A percentile compares a stretch with the other conserved stretches of the same genome.
These are phyloP conservation scores for Cheilosia vulpina DNA, from an alignment of 2,888 invertebrate genomes.

Conservation along the genomic window DNA sequence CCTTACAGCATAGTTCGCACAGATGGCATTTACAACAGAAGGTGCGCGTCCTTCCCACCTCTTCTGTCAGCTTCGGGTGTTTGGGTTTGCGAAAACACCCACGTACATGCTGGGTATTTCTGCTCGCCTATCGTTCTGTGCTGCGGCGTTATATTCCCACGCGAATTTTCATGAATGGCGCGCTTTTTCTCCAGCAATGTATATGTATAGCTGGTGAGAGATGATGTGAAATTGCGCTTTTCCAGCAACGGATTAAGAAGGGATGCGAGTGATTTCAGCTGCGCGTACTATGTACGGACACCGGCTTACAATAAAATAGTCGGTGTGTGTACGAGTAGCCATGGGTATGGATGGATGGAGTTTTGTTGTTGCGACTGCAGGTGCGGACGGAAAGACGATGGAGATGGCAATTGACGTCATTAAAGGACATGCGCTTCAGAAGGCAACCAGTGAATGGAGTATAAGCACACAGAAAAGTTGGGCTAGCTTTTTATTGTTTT, in stretches of 20 bases:
- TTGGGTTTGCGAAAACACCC: constrained; percentile 28
- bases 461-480: constrained; percentile 27
- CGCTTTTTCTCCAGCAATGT: constrained; percentile 61
- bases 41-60: constrained; percentile 19
- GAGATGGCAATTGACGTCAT: constrained; percentile 72
- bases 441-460: constrained; percentile 48
- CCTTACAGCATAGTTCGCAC: constrained; percentile 42
- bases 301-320: constrained; percentile 45
- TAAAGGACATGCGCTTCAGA: constrained; percentile 67
- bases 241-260: constrained; percentile 15
- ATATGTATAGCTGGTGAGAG: constrained; percentile 11
- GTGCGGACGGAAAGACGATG: constrained; percentile 76
- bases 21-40: constrained; percentile 72
- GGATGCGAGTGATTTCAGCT: constrained; percentile 49
- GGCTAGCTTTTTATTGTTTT: background rate
- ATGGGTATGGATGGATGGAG: constrained; percentile 10
- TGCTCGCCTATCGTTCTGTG: constrained; percentile 15
- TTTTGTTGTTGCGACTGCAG: constrained; percentile 73
- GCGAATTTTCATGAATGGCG: constrained; percentile 76
- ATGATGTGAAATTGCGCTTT: constrained; percentile 48
- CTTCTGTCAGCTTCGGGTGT: background rate
- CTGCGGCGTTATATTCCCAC: constrained; percentile 69
- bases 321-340: constrained; percentile 51
- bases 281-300: constrained; percentile 59
- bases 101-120: constrained; percentile 24